Percentiles rank a stretch among this genome's conserved stretches.
Conservation (phyloP, 2,113 vertebrate genomes). For the Speoplatyrhinus poulsoni region DNA sequence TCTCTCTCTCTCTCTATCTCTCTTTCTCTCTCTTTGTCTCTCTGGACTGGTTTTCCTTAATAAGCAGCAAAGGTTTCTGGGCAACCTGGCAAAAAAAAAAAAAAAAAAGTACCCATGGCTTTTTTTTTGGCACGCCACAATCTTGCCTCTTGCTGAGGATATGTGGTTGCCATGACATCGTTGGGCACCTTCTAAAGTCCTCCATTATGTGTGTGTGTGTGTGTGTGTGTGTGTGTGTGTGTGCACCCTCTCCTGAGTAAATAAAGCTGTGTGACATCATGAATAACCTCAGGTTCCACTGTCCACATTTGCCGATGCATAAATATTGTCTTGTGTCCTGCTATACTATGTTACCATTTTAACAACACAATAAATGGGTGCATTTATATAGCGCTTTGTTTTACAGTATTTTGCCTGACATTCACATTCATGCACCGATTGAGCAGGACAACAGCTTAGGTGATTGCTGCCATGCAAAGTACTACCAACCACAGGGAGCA, state of each 20-base stretch:
- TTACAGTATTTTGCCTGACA: too few relatives aligned
- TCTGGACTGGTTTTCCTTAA: constrained; percentile 77
- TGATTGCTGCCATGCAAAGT: too few relatives aligned
- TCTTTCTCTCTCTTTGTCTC: constrained; percentile 50
- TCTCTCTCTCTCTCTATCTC: constrained; percentile 19
- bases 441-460: too few relatives aligned
- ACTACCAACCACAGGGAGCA: too few relatives aligned
- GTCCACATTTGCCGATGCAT: too few relatives aligned
- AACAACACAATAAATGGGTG: too few relatives aligned
- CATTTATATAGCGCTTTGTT: too few relatives aligned
- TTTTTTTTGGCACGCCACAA: constrained; percentile 78
- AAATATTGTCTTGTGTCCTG: too few relatives aligned
- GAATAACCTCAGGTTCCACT: too few relatives aligned
- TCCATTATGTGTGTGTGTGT: constrained; percentile 61
- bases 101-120: constrained; percentile 79
- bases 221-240: constrained; percentile 21
- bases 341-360: too few relatives aligned
- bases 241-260: constrained; percentile 39
- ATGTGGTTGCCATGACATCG: constrained; percentile 80
- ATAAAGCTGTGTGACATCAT: too few relatives aligned
- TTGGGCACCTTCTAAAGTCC: constrained; percentile 77
- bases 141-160: constrained; percentile 74
- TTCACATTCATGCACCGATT: too few relatives aligned
- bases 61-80: constrained; percentile 81
- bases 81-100: constrained; percentile 70